Percentiles rank a stretch among this genome's conserved stretches.
phyloP scores from a whole-genome alignment of 2,888 invertebrate species.

The Notocelia uddmanniana region DNA sequence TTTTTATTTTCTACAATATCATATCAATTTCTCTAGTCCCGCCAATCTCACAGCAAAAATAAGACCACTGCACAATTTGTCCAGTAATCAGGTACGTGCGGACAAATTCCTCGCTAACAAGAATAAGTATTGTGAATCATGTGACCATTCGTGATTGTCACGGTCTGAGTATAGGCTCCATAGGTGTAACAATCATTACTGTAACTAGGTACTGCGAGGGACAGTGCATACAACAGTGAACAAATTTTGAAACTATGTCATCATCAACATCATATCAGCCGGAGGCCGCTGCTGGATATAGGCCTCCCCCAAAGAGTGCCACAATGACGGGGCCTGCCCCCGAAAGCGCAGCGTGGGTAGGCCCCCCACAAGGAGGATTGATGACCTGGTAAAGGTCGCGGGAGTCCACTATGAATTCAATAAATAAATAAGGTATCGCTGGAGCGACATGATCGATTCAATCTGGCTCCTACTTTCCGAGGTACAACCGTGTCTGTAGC shows the following conservation, averaged over 20 bases:
- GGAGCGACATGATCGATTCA: too few species aligned
- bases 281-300: too few species aligned
- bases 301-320: too few species aligned
- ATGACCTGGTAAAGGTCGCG: too few species aligned
- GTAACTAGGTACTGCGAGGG: constrained; percentile 33
- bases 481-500: too few species aligned
- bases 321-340: too few species aligned
- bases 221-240: neutral
- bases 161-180: neutral
- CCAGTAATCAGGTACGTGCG: constrained; percentile 26
- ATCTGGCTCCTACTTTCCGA: too few species aligned
- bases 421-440: too few species aligned
- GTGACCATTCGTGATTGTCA: constrained; percentile 34
- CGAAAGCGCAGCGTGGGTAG: too few species aligned
- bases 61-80: neutral
- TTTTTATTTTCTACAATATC: neutral
- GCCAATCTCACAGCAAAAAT: neutral
- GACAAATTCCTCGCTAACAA: constrained; percentile 39
- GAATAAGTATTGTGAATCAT: constrained; percentile 40
- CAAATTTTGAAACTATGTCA: neutral
- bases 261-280: too few species aligned
- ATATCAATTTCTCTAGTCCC: neutral
- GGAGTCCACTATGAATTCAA: too few species aligned
- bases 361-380: too few species aligned
- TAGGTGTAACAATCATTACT: constrained; percentile 39